Conservation (phyloP, 2,888 invertebrate genomes). For the Andrena hattorfiana region DNA sequence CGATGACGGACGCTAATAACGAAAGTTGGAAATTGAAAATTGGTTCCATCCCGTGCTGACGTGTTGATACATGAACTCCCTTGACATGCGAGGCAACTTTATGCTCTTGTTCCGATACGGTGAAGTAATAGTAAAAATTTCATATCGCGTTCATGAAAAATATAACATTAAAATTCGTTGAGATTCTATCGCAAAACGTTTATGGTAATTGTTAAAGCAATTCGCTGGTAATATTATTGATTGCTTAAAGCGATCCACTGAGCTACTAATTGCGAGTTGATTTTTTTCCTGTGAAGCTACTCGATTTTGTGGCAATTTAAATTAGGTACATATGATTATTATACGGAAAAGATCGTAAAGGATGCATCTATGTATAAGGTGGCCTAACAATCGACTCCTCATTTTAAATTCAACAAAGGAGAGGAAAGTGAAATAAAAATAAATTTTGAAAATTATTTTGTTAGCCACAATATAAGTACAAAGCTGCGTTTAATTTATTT, state of each 20-base stretch:
- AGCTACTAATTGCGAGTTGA: neutral
- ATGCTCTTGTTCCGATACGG: neutral
- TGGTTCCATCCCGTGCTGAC: neutral
- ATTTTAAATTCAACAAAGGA: no score
- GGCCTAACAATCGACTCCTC: no score
- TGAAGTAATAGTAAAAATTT: neutral
- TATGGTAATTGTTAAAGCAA: no score
- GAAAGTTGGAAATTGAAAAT: conserved; percentile 27
- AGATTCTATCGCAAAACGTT: neutral
- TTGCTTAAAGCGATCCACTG: neutral
- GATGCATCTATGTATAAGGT: no score
- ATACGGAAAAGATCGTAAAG: no score
- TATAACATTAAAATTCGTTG: neutral
- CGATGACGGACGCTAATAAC: conserved; percentile 32
- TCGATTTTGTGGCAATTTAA: no score
- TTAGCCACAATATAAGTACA: no score
- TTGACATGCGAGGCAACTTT: neutral
- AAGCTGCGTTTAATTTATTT: no score
- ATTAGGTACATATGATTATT: no score
- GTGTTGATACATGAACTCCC: conserved; percentile 12
- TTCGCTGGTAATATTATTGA: neutral
- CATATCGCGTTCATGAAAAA: neutral
- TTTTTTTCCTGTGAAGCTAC: neutral
- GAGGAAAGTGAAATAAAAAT: no score
- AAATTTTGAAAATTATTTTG: no score